Percentiles rank a stretch among this genome's conserved stretches.
phyloP scores from a whole-genome alignment of 1,140 invertebrate species.

The Temnothorax longispinosus region DNA sequence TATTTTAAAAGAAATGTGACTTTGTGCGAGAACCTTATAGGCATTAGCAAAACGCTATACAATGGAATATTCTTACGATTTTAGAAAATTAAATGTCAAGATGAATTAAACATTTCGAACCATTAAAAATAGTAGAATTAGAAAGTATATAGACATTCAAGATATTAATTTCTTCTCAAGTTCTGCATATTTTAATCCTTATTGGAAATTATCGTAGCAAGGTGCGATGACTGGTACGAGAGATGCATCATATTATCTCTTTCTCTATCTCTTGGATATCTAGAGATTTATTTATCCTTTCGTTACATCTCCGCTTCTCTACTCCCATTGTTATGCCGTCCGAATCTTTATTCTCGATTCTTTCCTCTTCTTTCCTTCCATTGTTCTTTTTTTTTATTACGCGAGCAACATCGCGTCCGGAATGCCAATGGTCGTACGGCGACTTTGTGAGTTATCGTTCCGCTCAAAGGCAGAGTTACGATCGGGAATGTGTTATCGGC shows the following conservation, averaged over 20 bases:
- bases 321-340: constrained; percentile 30
- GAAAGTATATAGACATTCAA: background rate
- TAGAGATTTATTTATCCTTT: constrained; percentile 34
- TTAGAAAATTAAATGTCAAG: background rate
- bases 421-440: constrained; percentile 41
- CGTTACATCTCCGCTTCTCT: constrained; percentile 15
- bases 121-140: background rate
- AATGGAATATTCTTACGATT: background rate
- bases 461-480: constrained; percentile 34
- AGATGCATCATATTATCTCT: background rate
- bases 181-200: background rate
- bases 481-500: constrained; percentile 38
- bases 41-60: background rate
- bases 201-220: background rate
- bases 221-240: background rate
- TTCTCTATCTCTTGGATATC: background rate
- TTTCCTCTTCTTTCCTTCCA: constrained; percentile 41
- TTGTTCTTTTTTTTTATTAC: constrained; percentile 54
- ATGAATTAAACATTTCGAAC: background rate
- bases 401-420: constrained; percentile 22
- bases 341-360: constrained; percentile 46
- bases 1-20: background rate
- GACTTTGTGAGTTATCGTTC: constrained; percentile 44
- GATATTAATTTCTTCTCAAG: background rate
- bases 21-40: background rate